Base-by-base conservation (phyloP, 2,888 invertebrate genomes). In the Drosophila imparisetae region DNA sequence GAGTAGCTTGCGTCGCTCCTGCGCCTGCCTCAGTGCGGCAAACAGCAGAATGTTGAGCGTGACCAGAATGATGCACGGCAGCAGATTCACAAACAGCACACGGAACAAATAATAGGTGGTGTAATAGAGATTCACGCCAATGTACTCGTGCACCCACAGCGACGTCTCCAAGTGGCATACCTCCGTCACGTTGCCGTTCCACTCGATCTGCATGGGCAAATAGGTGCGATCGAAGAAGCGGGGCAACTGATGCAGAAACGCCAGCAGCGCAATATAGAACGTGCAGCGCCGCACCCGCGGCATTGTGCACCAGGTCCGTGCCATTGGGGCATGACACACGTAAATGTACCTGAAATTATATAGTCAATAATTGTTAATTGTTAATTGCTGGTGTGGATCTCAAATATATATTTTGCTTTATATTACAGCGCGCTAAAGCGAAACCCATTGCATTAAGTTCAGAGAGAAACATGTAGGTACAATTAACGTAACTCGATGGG, bases 291-390 rank as follows among this genome's bases (percentile, higher is more conserved):
- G 95, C 54, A 97, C 98, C 66, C 96, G 94, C n/a, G 94, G 94
- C 94, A 94, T 94, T 8, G 95, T 95, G 91, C 94, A 96, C 94
- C 96, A 95, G n/a, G 96, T 96, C 69, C 97, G 94, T 0, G 98
- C 98, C 73, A 96, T 95, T 0, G 97, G 96, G 0, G 98, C 97
- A 92, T 98, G 98, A 91, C 98, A 98, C 2, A 98, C 98, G 93
- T 98, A 98, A 87, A 98, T 97, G 94, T 98, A 98, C 74, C 93
- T 93, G 87, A 1, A 75, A 66, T 52, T 4, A 24, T 8, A 45
- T 8, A 45, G 29, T n/a, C 13, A 11, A n/a, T n/a, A 29, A 29
- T 7, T 50, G 7, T n/a, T 29, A 2, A 30, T 30, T 30, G 8
- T 8, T 30, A 30, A 4, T 40, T 40, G n/a, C 40, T n/a, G 11